Conservation (phyloP, 2,113 vertebrate genomes). For the Gasterosteus nipponicus region DNA sequence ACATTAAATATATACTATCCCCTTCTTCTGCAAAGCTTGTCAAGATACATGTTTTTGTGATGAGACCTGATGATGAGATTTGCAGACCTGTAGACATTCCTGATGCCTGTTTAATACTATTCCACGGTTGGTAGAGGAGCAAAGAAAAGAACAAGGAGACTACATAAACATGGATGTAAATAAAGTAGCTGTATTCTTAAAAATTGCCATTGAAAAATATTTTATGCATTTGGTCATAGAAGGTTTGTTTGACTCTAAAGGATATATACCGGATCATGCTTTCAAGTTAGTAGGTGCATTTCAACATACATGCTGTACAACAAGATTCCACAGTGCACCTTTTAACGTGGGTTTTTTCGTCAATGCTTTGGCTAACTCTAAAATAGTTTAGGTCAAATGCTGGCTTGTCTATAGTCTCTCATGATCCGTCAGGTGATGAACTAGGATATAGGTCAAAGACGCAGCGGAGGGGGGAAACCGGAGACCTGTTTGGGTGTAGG, state of each 20-base stretch:
- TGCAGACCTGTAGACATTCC: neutral
- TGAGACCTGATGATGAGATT: neutral
- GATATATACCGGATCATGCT: neutral
- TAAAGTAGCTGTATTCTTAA: neutral
- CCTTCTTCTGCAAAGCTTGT: neutral
- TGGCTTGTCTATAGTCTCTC: neutral
- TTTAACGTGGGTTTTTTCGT: neutral
- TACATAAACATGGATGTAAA: neutral
- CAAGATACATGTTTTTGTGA: neutral
- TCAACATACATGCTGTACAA: neutral
- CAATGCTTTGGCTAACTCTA: neutral
- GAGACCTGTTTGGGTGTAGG: conserved; percentile 36
- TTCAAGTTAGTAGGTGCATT: neutral
- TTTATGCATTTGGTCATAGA: neutral
- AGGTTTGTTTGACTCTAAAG: neutral
- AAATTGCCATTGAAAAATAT: neutral
- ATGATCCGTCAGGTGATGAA: conserved; percentile 26
- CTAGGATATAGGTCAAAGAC: conserved; percentile 15
- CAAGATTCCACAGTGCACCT: neutral
- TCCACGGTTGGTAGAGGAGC: neutral
- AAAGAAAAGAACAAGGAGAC: neutral
- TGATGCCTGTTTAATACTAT: neutral
- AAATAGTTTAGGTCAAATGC: neutral
- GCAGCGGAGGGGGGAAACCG: conserved; percentile 15
- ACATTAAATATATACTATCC: neutral